phyloP scores from a whole-genome alignment of 2,113 vertebrate genomes.

The Fregetta grallaria region DNA sequence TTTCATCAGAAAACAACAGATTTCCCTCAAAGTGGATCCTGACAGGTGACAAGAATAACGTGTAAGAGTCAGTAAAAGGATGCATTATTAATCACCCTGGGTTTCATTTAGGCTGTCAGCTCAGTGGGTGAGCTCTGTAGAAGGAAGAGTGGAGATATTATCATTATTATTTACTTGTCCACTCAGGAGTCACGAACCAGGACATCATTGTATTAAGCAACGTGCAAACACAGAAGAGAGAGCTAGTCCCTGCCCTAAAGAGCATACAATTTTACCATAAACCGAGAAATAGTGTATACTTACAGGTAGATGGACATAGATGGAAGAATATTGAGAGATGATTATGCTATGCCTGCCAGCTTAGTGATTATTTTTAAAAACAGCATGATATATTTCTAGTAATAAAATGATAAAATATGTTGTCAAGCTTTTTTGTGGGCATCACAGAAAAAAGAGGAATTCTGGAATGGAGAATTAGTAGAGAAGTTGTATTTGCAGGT shows the following conservation, averaged over 20 bases:
- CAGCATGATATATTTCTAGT: neutral
- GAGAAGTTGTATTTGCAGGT: neutral
- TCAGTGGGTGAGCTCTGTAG: conserved; percentile 56
- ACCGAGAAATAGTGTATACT: neutral
- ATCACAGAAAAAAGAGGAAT: neutral
- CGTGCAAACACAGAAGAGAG: conserved; percentile 37
- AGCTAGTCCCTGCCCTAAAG: conserved; percentile 4
- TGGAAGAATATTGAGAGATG: neutral
- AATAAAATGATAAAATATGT: neutral
- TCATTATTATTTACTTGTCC: conserved; percentile 62
- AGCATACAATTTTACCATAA: neutral
- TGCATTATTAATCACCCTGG: conserved; percentile 64
- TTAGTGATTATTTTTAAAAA: neutral
- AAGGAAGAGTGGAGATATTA: conserved; percentile 52
- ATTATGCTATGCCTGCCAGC: neutral
- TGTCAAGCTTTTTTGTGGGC: neutral
- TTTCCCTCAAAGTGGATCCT: conserved; percentile 64
- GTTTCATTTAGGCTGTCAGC: conserved; percentile 54
- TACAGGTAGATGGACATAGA: neutral
- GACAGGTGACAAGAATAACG: conserved; percentile 68
- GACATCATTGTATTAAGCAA: conserved; percentile 24
- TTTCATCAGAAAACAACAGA: conserved; percentile 58
- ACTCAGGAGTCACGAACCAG: conserved; percentile 31
- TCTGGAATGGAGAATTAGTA: neutral
- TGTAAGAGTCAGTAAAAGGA: conserved; percentile 66